Base-by-base conservation (phyloP, 1,140 invertebrate species). In the Amphibalanus amphitrite region DNA sequence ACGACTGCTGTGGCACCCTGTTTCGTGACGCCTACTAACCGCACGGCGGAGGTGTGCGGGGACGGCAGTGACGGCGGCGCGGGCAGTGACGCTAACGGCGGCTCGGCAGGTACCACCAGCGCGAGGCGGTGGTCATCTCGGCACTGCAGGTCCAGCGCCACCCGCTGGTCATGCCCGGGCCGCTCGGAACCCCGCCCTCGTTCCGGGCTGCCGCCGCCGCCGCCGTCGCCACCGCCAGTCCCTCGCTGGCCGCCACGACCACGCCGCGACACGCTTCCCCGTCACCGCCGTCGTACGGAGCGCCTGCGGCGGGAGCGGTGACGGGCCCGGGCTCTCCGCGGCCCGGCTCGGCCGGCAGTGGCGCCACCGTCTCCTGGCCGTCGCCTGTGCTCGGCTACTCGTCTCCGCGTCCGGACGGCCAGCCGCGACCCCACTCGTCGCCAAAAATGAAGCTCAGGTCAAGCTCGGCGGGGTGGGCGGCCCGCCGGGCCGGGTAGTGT, bases 371-470 rank as follows among this genome's bases (percentile, higher is more conserved):
- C n/a, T 33, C 69, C 73, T 33, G 72, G 72, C 23, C 73, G 67
- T 17, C 72, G 67, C 13, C 72, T 69, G 65, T 73, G 72, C 64
- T 70, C 70, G 29, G 70, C 70, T 28, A 71, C 29, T 6, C 23
- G 17, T 26, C 67, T 69, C 29, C 26, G 70, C 8, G 59, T 38
- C 28, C 25, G 25, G 28, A 47, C n/a, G 1, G 29, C 15, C 28
- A 10, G 28, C 69, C 75, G 59, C 29, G 83, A 75, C 86, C 89
- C 74, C 90, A 90, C 78, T 86, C 88, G 77, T 92, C 90, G 74
- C 91, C 91, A 74, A 93, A 93, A 83, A 90, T 93, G 87, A 93
- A 94, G 85, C 83, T 93, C 78, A 92, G 91, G 90, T 92, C 23
- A 38, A 38, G 38, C 6, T 6, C 38, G 6, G 38, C 38, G 38